These are phyloP conservation scores for Catharus fuscescens DNA, from an alignment of 2,113 vertebrate species.

Conservation along the genomic window DNA sequence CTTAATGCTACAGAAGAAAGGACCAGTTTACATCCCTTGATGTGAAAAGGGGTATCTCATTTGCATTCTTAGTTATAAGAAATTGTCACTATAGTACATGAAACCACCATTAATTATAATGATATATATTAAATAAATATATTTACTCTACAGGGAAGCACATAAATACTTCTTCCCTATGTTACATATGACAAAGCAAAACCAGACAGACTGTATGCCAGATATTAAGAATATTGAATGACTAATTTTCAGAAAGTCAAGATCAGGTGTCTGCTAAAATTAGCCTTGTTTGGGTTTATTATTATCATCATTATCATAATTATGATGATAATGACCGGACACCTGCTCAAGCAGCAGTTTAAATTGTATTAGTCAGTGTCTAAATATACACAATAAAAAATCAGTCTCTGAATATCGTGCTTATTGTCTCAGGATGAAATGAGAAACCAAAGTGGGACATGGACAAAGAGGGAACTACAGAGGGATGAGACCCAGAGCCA, in stretches of 20 bases:
- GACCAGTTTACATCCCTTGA: background rate
- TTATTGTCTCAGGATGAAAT: background rate
- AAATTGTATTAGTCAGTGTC: conserved; percentile 23
- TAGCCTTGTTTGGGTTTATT: conserved; percentile 39
- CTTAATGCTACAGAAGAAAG: background rate
- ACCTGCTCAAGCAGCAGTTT: conserved; percentile 33
- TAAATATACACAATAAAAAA: conserved; percentile 29
- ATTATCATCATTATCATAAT: background rate
- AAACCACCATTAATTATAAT: background rate
- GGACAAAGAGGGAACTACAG: background rate
- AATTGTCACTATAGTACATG: background rate
- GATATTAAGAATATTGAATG: background rate
- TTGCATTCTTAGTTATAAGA: background rate
- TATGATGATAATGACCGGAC: conserved; percentile 26
- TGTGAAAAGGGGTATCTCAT: background rate
- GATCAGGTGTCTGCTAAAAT: conserved; percentile 46
- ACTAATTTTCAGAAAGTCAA: background rate
- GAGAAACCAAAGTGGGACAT: background rate
- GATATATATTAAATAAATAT: background rate
- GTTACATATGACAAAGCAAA: background rate
- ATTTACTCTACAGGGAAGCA: background rate
- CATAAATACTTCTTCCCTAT: background rate
- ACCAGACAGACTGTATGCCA: background rate
- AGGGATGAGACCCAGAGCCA: background rate
- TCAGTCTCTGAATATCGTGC: background rate